Evolutionary conservation across 1,140 invertebrate species (phyloP).

Genomic region (Liolophura sinensis): DNA sequence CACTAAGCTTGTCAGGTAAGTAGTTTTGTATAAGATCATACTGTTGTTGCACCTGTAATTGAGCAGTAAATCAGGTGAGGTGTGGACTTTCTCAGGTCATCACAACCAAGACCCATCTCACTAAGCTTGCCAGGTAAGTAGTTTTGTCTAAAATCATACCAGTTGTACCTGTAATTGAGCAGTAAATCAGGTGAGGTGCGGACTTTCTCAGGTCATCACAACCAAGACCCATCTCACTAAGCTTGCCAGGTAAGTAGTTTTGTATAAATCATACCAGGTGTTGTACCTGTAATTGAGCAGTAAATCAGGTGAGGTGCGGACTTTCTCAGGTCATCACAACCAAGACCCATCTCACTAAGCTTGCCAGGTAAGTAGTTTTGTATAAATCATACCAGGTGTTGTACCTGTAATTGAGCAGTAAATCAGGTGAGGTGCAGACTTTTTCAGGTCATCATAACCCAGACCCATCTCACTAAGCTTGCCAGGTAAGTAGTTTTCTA

Average conservation of each 20-base stretch:
- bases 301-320: conserved; percentile 85
- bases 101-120: conserved; percentile 72
- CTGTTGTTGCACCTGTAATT: conserved; percentile 70
- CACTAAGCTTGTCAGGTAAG: conserved; percentile 83
- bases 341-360: conserved; percentile 75
- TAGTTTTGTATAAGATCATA: conserved; percentile 85
- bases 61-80: conserved; percentile 91
- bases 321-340: conserved; percentile 74
- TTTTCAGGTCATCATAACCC: conserved; percentile 76
- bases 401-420: conserved; percentile 90
- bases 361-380: conserved; percentile 96
- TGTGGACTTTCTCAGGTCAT: conserved; percentile 71
- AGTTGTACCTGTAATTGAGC: conserved; percentile 73
- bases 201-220: conserved; percentile 74
- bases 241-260: background rate
- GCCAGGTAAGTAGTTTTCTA: conserved; percentile 95
- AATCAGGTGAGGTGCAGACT: conserved; percentile 78
- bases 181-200: conserved; percentile 86
- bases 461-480: conserved; percentile 78
- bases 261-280: background rate
- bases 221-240: conserved; percentile 64
- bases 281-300: conserved; percentile 77
- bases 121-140: background rate
- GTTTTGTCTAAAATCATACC: background rate
- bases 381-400: conserved; percentile 58